These are phyloP conservation scores for Cantharis rustica DNA, from an alignment of 2,888 invertebrate genomes.

Conservation along the genomic window DNA sequence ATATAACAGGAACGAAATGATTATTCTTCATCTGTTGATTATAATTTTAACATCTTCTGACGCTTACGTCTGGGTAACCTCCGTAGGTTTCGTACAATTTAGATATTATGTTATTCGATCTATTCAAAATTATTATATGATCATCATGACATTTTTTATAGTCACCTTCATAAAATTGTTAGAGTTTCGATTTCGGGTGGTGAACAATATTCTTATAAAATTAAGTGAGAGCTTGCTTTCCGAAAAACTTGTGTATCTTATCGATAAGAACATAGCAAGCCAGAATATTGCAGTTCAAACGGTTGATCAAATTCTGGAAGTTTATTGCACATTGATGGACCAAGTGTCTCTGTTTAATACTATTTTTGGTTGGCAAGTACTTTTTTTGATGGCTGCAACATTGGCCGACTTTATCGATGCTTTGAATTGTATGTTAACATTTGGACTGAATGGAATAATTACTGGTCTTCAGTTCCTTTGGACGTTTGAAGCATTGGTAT, in stretches of 20 bases:
- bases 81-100: neutral
- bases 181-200: neutral
- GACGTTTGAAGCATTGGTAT: neutral
- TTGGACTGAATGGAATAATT: neutral
- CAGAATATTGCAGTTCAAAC: neutral
- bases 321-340: neutral
- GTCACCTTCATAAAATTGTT: neutral
- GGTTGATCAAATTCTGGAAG: neutral
- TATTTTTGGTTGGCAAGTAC: neutral
- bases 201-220: neutral
- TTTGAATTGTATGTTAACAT: neutral
- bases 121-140: neutral
- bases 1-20: neutral
- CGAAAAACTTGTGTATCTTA: neutral
- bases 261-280: neutral
- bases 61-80: neutral
- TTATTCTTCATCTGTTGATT: neutral
- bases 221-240: neutral
- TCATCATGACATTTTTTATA: neutral
- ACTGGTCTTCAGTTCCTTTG: neutral
- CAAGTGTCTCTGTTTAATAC: neutral
- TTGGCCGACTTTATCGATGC: neutral
- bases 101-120: neutral
- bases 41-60: neutral
- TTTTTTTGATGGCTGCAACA: neutral